Percentiles rank a stretch among this genome's conserved stretches.
Conservation (phyloP, 2,797 vertebrate genomes). For the Catharus ustulatus region DNA sequence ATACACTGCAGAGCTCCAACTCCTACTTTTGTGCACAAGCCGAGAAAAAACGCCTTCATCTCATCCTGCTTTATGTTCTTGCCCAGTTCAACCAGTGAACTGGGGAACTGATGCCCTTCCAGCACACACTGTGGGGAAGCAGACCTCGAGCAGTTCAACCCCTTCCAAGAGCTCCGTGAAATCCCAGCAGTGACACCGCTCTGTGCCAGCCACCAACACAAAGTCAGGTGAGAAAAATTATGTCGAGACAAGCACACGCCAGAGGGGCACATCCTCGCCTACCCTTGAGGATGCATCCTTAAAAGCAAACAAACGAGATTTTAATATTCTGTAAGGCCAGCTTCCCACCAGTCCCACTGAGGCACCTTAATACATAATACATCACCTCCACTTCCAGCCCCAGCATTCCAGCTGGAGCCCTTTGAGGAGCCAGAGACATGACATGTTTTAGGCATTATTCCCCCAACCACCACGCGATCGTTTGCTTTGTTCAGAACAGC, state of each 20-base stretch:
- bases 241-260: background rate
- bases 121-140: background rate
- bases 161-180: background rate
- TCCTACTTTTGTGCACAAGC: constrained; percentile 5
- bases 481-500: background rate
- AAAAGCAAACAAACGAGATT: background rate
- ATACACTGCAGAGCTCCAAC: constrained; percentile 20
- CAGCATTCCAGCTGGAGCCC: background rate
- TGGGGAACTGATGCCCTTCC: background rate
- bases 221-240: background rate
- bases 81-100: background rate
- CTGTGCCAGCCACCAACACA: background rate
- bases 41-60: background rate
- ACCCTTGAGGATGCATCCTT: background rate
- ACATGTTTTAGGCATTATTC: constrained; percentile 13
- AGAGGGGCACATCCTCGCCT: background rate
- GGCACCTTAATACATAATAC: constrained; percentile 12
- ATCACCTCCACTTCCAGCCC: background rate
- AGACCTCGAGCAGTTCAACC: background rate
- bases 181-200: background rate
- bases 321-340: background rate
- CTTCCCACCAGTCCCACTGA: background rate
- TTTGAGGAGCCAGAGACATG: background rate
- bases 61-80: background rate
- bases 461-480: background rate